A percentile compares a stretch with the other conserved stretches of the same genome.
Conservation (phyloP, 2,888 invertebrate genomes). For the Fabriciana adippe region DNA sequence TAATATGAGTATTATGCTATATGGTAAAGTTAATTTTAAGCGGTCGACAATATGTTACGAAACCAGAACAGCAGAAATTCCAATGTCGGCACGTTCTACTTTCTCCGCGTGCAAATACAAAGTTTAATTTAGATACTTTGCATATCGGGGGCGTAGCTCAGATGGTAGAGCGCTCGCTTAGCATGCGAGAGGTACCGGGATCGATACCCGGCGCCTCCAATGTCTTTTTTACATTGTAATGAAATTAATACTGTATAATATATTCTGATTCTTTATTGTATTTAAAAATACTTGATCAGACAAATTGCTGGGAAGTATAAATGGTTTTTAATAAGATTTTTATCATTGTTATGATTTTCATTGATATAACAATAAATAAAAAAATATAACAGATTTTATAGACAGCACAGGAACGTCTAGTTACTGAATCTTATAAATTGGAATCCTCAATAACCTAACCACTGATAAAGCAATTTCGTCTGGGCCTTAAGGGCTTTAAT, state of each 20-base stretch:
- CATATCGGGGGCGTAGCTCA: conserved; percentile 48
- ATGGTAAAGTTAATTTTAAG: conserved; percentile 10
- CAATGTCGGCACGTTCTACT: conserved; percentile 15
- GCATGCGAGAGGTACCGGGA: conserved; percentile 83
- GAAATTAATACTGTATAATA: neutral
- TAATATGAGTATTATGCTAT: neutral
- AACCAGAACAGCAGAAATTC: conserved; percentile 19
- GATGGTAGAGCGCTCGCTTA: conserved; percentile 83
- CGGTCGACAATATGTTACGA: conserved; percentile 10
- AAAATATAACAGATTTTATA: too few species aligned
- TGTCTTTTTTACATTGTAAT: neutral
- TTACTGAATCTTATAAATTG: too few species aligned
- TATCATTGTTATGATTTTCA: too few species aligned
- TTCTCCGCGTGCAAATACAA: conserved; percentile 1
- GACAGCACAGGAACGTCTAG: too few species aligned
- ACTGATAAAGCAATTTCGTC: too few species aligned
- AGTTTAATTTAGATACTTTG: conserved; percentile 1
- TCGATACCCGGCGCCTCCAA: conserved; percentile 82
- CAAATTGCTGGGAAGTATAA: too few species aligned
- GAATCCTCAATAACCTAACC: too few species aligned
- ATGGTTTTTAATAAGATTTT: too few species aligned
- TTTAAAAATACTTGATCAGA: too few species aligned
- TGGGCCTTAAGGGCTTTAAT: too few species aligned
- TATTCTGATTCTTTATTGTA: too few species aligned
- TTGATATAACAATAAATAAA: too few species aligned